Conservation (phyloP, 2,113 vertebrate genomes). For the Crotalus tigris region DNA sequence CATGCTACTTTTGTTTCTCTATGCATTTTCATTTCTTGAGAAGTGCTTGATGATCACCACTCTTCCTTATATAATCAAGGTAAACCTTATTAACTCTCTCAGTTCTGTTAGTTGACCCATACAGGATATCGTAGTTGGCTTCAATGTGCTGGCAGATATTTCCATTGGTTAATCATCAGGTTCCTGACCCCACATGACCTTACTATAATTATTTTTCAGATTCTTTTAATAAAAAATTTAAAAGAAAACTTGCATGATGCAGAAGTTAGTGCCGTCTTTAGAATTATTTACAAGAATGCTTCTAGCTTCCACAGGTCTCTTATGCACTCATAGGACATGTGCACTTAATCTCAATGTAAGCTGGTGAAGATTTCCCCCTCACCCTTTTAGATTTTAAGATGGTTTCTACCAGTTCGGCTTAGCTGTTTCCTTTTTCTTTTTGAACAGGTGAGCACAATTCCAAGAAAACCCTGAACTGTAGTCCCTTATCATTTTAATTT, state of each 20-base stretch:
- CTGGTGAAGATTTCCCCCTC: not conserved
- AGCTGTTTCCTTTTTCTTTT: not conserved
- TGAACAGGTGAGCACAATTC: not conserved
- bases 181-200: not conserved
- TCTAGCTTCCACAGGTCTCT: not conserved
- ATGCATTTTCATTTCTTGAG: not conserved
- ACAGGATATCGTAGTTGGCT: not conserved
- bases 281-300: not conserved
- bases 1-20: not conserved
- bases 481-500: not conserved
- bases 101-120: not conserved
- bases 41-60: not conserved
- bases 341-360: not conserved
- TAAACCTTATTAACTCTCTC: not conserved
- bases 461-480: not conserved
- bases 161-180: not conserved
- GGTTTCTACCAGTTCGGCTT: not conserved
- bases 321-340: not conserved
- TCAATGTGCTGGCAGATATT: not conserved
- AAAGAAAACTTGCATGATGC: not conserved
- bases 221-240: not conserved
- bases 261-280: not conserved
- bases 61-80: not conserved
- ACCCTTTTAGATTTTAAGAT: not conserved
- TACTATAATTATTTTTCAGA: not conserved